These are phyloP conservation scores for Tamias sibiricus DNA, from an alignment of 2,113 vertebrate species.

Conservation along the genomic window DNA sequence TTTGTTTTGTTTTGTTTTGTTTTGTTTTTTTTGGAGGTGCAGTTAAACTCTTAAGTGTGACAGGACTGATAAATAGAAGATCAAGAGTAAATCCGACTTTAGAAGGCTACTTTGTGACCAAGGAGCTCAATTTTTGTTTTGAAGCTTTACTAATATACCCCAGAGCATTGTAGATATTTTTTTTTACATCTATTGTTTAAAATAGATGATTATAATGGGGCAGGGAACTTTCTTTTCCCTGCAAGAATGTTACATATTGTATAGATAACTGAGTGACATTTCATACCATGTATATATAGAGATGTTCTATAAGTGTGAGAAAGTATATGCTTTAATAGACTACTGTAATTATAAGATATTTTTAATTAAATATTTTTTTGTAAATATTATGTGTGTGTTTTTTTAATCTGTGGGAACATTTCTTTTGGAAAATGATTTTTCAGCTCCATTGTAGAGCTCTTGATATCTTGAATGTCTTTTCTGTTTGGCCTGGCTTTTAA, in stretches of 20 bases:
- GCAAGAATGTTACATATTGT: conserved; percentile 97
- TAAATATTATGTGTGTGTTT: conserved; percentile 95
- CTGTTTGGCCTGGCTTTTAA: conserved; percentile 72
- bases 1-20: too few relatives aligned
- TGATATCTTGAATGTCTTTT: conserved; percentile 82
- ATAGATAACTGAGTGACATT: conserved; percentile 95
- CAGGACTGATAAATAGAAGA: conserved; percentile 82
- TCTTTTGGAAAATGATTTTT: conserved; percentile 84
- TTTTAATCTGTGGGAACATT: conserved; percentile 87
- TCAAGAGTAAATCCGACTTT: conserved; percentile 82
- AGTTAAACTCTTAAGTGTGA: conserved; percentile 80
- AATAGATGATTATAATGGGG: conserved; percentile 98
- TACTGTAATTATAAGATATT: conserved; percentile 99
- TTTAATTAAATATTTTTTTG: conserved; percentile 99
- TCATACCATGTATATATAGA: conserved; percentile 98
- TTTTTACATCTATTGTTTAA: conserved; percentile 97
- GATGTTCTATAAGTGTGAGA: conserved; percentile 99
- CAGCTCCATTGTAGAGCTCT: conserved; percentile 83
- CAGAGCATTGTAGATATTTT: conserved; percentile 93
- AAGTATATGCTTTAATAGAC: conserved; percentile 99
- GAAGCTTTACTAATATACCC: conserved; percentile 96
- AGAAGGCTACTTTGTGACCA: conserved; percentile 88
- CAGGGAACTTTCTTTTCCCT: conserved; percentile 92
- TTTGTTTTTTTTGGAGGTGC: conserved; percentile 82
- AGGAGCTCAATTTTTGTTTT: conserved; percentile 88